Evolutionary conservation across 2,888 invertebrate species (phyloP).

Genomic region (Patella caerulea): DNA sequence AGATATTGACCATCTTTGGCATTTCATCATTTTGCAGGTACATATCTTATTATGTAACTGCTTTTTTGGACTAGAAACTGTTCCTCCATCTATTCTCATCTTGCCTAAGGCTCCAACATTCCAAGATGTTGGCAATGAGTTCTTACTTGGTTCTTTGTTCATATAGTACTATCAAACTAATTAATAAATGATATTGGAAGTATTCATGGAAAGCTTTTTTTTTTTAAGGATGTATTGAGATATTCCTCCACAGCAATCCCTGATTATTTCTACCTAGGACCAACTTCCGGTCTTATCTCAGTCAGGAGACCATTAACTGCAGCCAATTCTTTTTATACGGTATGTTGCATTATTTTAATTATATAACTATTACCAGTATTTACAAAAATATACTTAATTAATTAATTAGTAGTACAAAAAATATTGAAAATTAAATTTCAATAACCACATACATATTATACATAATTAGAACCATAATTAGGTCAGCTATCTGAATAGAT

Average conservation of each 20-base stretch:
- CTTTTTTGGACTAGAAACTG: too few species aligned
- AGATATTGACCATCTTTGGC: too few species aligned
- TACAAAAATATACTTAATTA: not conserved
- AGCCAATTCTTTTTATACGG: not conserved
- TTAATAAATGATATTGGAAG: too few species aligned
- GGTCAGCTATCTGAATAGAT: not conserved
- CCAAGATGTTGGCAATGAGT: too few species aligned
- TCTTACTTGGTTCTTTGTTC: too few species aligned
- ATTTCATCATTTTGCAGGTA: too few species aligned
- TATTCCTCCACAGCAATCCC: conserved; percentile 27
- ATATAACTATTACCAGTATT: not conserved
- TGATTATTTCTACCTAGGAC: conserved; percentile 34
- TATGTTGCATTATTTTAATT: not conserved
- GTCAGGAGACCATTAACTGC: conserved; percentile 36
- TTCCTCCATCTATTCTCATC: too few species aligned
- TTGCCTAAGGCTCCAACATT: too few species aligned
- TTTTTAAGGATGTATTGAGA: conserved; percentile 39
- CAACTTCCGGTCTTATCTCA: conserved; percentile 32
- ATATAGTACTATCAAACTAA: too few species aligned
- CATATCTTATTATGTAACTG: too few species aligned
- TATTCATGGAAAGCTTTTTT: not conserved
- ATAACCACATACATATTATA: too few species aligned
- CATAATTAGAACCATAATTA: too few species aligned
- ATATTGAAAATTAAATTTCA: not conserved
- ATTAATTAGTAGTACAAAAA: not conserved